Conservation (phyloP, 2,797 vertebrate species). For the Sebastiscus albofasciatus region DNA sequence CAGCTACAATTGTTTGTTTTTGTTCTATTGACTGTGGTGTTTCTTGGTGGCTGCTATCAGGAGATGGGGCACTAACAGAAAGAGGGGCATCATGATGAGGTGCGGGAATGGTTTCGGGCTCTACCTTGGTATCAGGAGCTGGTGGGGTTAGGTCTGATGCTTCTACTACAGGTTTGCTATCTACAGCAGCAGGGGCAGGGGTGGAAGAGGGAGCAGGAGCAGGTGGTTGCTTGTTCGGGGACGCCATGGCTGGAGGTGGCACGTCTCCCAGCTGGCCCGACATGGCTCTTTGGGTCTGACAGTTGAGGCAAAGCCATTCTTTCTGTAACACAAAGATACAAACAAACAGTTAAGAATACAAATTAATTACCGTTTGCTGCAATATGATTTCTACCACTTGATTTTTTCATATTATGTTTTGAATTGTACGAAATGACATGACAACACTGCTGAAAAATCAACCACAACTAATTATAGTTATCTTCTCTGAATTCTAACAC, state of each 20-base stretch:
- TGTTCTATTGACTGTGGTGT: slow-evolving; percentile 47
- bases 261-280: slow-evolving; percentile 91
- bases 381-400: background rate
- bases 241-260: slow-evolving; percentile 68
- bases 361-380: background rate
- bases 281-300: slow-evolving; percentile 94
- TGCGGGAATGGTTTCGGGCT: slow-evolving; percentile 38
- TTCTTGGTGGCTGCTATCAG: slow-evolving; percentile 47
- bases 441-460: background rate
- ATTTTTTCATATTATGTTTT: background rate
- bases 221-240: slow-evolving; percentile 75
- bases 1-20: slow-evolving; percentile 23
- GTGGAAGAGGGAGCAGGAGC: slow-evolving; percentile 62
- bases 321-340: slow-evolving; percentile 84
- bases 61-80: slow-evolving; percentile 1
- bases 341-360: background rate
- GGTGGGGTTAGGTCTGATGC: slow-evolving; percentile 64
- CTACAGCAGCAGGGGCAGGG: slow-evolving; percentile 69
- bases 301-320: slow-evolving; percentile 99
- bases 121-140: slow-evolving; percentile 70
- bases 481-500: background rate
- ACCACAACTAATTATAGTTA: background rate
- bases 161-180: slow-evolving; percentile 77
- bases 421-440: background rate
- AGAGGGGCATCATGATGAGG: slow-evolving; percentile 31